Percentiles rank a stretch among this genome's conserved stretches.
Evolutionary conservation across 2,797 vertebrate species (phyloP).

Genomic region (Cetoscarus ocellatus): DNA sequence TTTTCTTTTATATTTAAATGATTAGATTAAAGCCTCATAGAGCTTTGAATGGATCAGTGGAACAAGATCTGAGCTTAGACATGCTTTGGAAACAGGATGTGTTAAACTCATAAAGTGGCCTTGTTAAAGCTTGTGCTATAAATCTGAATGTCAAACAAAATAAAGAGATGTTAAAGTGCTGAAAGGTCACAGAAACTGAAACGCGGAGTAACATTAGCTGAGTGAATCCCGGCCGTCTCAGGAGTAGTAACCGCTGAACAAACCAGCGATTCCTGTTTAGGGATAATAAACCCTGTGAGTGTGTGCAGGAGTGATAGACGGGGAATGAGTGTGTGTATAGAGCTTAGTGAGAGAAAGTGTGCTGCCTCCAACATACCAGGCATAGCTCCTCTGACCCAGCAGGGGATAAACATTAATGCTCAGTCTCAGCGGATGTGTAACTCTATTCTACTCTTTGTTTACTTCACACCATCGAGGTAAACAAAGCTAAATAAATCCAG

Average conservation of each 20-base stretch:
- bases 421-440: conserved; percentile 10
- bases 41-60: neutral
- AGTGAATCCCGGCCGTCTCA: conserved; percentile 3
- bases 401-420: conserved; percentile 53
- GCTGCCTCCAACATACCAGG: conserved; percentile 61
- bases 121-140: conserved; percentile 4
- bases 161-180: neutral
- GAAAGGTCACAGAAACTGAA: conserved; percentile 1
- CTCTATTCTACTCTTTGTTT: conserved; percentile 16
- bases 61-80: neutral
- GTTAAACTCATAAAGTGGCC: neutral
- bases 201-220: conserved; percentile 1
- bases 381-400: conserved; percentile 60
- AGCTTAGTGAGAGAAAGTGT: conserved; percentile 48
- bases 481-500: conserved; percentile 5
- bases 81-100: neutral
- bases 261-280: conserved; percentile 15
- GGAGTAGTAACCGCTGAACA: conserved; percentile 13
- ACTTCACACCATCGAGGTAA: conserved; percentile 14
- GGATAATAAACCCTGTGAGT: conserved; percentile 26
- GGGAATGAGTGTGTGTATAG: neutral
- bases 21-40: conserved; percentile 1
- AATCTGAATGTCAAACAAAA: neutral
- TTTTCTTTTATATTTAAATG: neutral
- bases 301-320: neutral